A percentile compares a stretch with the other conserved stretches of the same genome.
Conservation (phyloP, 2,113 vertebrate species). For the Acrocephalus arundinaceus region DNA sequence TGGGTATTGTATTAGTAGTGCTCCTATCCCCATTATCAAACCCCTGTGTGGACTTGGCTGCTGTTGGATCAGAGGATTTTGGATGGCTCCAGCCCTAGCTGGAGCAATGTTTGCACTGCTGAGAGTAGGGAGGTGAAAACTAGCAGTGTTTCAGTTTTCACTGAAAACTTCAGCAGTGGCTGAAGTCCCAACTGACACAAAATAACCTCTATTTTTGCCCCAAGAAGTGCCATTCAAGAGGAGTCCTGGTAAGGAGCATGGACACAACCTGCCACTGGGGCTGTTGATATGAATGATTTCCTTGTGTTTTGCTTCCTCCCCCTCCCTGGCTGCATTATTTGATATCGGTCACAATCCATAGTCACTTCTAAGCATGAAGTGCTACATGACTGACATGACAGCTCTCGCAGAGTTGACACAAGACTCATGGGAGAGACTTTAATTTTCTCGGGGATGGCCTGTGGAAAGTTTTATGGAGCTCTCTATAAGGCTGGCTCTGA, state of each 20-base stretch:
- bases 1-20: not conserved
- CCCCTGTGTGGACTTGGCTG: not conserved
- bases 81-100: not conserved
- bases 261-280: not conserved
- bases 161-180: too few relatives aligned
- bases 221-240: not conserved
- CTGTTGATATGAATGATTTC: not conserved
- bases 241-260: rapidly evolving
- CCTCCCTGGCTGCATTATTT: not conserved
- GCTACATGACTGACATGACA: rapidly evolving
- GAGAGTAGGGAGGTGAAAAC: not conserved
- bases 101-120: too few relatives aligned
- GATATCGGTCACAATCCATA: rapidly evolving
- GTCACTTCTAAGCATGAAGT: rapidly evolving
- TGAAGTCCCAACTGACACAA: not conserved
- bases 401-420: not conserved
- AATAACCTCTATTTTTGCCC: not conserved
- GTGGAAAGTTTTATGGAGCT: not conserved
- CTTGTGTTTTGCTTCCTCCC: not conserved
- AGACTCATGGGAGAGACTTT: not conserved
- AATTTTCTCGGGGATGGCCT: not conserved
- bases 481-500: not conserved
- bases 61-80: not conserved
- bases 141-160: too few relatives aligned
- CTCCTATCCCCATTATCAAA: too few relatives aligned